Evolutionary conservation across 2,113 vertebrate species (phyloP), one percentile per base, ranked within the genome.

Genomic region (Cyanoramphus novaezelandiae): DNA sequence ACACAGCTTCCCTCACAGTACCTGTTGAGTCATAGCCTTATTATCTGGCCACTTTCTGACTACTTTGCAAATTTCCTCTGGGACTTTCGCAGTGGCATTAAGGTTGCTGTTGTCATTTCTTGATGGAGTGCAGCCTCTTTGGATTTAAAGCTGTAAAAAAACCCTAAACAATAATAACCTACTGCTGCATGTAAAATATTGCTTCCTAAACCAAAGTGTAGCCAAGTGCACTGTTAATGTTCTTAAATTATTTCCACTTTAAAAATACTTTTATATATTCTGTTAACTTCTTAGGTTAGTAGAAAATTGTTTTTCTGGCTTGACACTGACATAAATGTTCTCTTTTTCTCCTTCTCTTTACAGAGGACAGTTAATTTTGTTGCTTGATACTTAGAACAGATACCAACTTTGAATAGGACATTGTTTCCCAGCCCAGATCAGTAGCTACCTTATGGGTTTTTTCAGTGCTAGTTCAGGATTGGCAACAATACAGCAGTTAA

Each of bases 331-430:
- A 70, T 69, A 90, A 94, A 85, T 84, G 29, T 82, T 96, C 39
- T 57, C 47, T 75, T 83, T 79, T 46, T 25, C 14, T 6, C 28
- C 9, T 4, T 3, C 13, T 65, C 39, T 55, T 91, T 95, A 63
- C 52, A 76, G 70, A 78, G 44, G 80, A 93, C 86, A 93, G 72
- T 95, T 85, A 27, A 88, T 92, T 97, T 91, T 91, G 77, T 49
- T 55, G 78, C 92, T 95, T 97, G 93, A 98, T 98, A 97, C 93
- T 97, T 97, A 96, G 97, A 97, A 94, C 97, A 98, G 98, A 98
- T 95, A 97, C 79, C 20, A 52, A 27, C 60, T 87, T 92, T 98
- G 96, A 98, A 98, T 97, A 95, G 90, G 70, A 44, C 96, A 97
- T 97, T 98, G 97, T 98, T 98, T 96, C 78, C 71, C 3, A 64